Evolutionary conservation across 1,140 invertebrate genomes (phyloP), one percentile per base, ranked within the genome.

Genomic region (Drosophila ironensis): DNA sequence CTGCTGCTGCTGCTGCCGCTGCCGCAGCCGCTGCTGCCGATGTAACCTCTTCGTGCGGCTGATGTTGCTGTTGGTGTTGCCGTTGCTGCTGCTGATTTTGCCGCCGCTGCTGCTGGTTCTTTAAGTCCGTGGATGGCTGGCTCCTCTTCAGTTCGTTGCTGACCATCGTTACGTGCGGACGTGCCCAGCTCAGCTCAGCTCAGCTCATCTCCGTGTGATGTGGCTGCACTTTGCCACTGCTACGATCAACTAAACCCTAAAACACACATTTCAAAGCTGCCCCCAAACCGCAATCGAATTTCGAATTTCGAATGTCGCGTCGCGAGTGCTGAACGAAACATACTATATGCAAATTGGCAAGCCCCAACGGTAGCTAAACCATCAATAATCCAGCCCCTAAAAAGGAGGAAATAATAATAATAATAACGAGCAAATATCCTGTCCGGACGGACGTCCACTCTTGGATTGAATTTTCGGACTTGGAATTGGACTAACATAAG

Each of bases 81-180:
- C 33, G 54, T 7, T 59, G 60, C 6, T 45, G 64, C 17, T 28
- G 71, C 19, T 35, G 71, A 9, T 19, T 50, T 30, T 50, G 50
- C 46, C 41, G 69, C 42, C 47, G 66, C 56, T 84, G 77, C 77
- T 74, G 77, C 74, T 84, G 73, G 88, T 89, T 89, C 88, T 89
- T 68, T 89, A 89, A 89, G 86, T 89, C 88, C 84, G 88, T 88
- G 71, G 88, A 74, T 78, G 69, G 84, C 52, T 72, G 81, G 84
- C 84, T 88, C 86, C 88, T 89, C 88, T 89, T 89, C 88, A 89
- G 88, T 89, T 89, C 71, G 88, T 80, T 76, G 84, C 88, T 89
- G 88, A 89, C 88, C 88, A 89, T 88, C 88, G 77, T 74, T 73
- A 87, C 88, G 88, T 84, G 77, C 81, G 88, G 88, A 89, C 77